A percentile compares a stretch with the other conserved stretches of the same genome.
Evolutionary conservation across 2,888 invertebrate species (phyloP).

Genomic region (Apamea sordens): DNA sequence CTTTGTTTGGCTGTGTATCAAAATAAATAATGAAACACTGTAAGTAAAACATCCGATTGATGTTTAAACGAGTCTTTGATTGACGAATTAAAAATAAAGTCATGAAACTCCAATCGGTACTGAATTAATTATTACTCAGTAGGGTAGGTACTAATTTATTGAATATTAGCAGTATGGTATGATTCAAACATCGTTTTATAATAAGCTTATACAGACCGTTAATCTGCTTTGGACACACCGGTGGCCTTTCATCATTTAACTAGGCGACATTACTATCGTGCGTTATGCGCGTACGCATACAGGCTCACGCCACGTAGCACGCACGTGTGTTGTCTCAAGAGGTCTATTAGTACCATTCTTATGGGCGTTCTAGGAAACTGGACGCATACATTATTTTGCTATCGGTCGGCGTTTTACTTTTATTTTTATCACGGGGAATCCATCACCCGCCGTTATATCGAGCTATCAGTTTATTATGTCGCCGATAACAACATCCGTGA

Average conservation of each 20-base stretch:
- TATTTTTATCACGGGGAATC: conserved; percentile 23
- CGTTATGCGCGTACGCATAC: conserved; percentile 51
- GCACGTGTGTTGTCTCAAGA: conserved; percentile 62
- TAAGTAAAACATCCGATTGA: conserved; percentile 36
- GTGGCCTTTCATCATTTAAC: conserved; percentile 57
- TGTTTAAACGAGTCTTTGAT: conserved; percentile 22
- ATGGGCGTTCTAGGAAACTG: conserved; percentile 34
- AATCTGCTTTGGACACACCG: conserved; percentile 18
- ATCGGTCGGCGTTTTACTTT: conserved; percentile 33
- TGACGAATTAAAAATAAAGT: conserved; percentile 3
- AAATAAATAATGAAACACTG: conserved; percentile 47
- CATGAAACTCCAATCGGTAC: conserved; percentile 13
- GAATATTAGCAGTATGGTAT: neutral
- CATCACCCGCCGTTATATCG: conserved; percentile 8
- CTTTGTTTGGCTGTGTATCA: conserved; percentile 43
- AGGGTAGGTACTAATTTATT: neutral
- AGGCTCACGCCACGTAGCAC: conserved; percentile 34
- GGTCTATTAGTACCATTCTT: conserved; percentile 27
- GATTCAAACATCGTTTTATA: neutral
- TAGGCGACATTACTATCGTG: conserved; percentile 27
- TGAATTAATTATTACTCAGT: neutral
- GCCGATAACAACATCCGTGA: conserved; percentile 52
- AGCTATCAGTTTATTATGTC: conserved; percentile 28
- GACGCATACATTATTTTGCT: conserved; percentile 35
- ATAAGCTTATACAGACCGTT: neutral